Conservation (phyloP, 2,888 invertebrate species). For the Toxonevra muliebris region DNA sequence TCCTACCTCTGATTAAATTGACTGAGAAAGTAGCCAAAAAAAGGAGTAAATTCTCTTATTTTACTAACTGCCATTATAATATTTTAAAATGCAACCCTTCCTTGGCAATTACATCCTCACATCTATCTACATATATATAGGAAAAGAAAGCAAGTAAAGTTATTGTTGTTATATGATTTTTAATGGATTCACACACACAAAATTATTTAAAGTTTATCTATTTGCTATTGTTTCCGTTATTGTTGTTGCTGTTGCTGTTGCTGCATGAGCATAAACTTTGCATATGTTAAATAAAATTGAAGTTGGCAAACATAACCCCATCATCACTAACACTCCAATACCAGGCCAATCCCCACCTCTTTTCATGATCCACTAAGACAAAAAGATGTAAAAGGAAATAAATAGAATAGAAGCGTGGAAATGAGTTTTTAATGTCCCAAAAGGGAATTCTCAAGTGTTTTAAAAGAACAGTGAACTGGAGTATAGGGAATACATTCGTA, state of each 20-base stretch:
- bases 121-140: no score
- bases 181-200: constrained; percentile 46
- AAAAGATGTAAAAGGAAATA: constrained; percentile 5
- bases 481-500: constrained; percentile 18
- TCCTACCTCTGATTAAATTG: no score
- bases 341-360: no score
- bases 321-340: no score
- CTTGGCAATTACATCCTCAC: no score
- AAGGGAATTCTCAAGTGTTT: constrained; percentile 52
- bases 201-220: constrained; percentile 51
- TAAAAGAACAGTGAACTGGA: constrained; percentile 23
- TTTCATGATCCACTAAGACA: no score
- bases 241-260: constrained; percentile 34
- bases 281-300: constrained; percentile 53
- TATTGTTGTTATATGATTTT: constrained; percentile 43
- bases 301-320: constrained; percentile 42
- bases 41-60: no score
- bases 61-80: no score
- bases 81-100: no score
- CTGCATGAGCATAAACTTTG: constrained; percentile 41
- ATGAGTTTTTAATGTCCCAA: constrained; percentile 63
- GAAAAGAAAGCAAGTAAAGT: background rate
- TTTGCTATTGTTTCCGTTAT: constrained; percentile 41
- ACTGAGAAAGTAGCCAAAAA: no score
- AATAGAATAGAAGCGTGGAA: constrained; percentile 39